Conservation (phyloP, 2,888 invertebrate genomes). For the Anticlea derivata region DNA sequence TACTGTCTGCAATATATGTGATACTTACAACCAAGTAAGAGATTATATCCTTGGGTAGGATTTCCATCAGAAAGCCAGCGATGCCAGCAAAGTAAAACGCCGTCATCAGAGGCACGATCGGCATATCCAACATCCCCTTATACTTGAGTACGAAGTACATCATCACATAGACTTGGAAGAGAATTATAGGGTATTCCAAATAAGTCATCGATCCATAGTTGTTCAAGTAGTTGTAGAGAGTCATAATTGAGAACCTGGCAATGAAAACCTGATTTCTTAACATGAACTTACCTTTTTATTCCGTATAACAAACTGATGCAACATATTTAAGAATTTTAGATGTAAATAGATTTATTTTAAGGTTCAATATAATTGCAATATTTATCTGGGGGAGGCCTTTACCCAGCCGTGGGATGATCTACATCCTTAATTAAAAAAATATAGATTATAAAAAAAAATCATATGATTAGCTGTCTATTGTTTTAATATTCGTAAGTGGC, state of each 20-base stretch:
- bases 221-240: slow-evolving; percentile 91
- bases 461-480: too few relatives aligned
- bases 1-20: background rate
- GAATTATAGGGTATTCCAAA: slow-evolving; percentile 92
- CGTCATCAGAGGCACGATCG: slow-evolving; percentile 50
- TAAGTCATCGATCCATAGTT: slow-evolving; percentile 90
- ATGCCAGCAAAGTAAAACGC: slow-evolving; percentile 60
- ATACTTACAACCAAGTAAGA: slow-evolving; percentile 86
- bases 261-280: slow-evolving; percentile 15
- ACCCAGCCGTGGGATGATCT: too few relatives aligned
- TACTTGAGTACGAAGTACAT: slow-evolving; percentile 89
- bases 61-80: slow-evolving; percentile 51
- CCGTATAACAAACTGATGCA: too few relatives aligned
- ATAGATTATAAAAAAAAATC: too few relatives aligned
- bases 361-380: too few relatives aligned
- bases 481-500: too few relatives aligned
- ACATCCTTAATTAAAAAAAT: too few relatives aligned
- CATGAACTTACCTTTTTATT: too few relatives aligned
- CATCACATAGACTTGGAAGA: slow-evolving; percentile 89
- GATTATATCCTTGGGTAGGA: slow-evolving; percentile 77
- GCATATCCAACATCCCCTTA: slow-evolving; percentile 80
- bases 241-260: slow-evolving; percentile 91
- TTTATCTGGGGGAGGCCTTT: too few relatives aligned
- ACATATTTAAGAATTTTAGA: too few relatives aligned
- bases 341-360: too few relatives aligned